A percentile compares a stretch with the other conserved stretches of the same genome.
Conservation (phyloP, 92 coral and sea anemone species). For the Porites evermanni region DNA sequence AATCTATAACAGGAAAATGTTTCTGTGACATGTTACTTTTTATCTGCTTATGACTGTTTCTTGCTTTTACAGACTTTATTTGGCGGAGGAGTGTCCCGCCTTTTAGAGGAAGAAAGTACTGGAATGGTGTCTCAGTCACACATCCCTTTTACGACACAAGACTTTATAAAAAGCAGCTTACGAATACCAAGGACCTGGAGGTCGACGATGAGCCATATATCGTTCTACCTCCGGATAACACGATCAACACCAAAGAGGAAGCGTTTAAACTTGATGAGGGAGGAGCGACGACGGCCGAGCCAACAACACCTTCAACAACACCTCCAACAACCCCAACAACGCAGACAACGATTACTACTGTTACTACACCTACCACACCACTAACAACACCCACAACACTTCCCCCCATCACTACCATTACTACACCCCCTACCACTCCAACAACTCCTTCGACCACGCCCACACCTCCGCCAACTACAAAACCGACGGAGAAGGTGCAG, state of each 20-base stretch:
- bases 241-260: constrained; percentile 38
- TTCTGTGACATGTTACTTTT: too few relatives aligned
- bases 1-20: not conserved
- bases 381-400: constrained; percentile 16
- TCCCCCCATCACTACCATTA: constrained; percentile 6
- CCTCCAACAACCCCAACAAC: constrained; percentile 7
- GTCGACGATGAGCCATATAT: constrained; percentile 64
- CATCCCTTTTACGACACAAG: constrained; percentile 27
- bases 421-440: constrained; percentile 13
- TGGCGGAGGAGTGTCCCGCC: constrained; percentile 3
- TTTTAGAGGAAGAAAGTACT: not conserved
- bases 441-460: constrained; percentile 16
- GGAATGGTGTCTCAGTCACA: not conserved
- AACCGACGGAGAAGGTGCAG: constrained; percentile 28
- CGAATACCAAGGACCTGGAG: constrained; percentile 39
- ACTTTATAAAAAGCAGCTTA: constrained; percentile 36
- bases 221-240: constrained; percentile 67
- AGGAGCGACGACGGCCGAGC: not conserved
- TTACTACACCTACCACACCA: constrained; percentile 12
- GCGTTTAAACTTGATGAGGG: constrained; percentile 42
- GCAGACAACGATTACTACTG: not conserved
- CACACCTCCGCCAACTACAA: constrained; percentile 24
- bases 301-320: constrained; percentile 5
- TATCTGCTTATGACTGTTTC: not conserved
- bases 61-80: constrained; percentile 11